Percentiles rank a stretch among this genome's conserved stretches.
These are phyloP conservation scores for Monomorium pharaonis DNA, from an alignment of 1,140 invertebrate genomes.

Conservation along the genomic window DNA sequence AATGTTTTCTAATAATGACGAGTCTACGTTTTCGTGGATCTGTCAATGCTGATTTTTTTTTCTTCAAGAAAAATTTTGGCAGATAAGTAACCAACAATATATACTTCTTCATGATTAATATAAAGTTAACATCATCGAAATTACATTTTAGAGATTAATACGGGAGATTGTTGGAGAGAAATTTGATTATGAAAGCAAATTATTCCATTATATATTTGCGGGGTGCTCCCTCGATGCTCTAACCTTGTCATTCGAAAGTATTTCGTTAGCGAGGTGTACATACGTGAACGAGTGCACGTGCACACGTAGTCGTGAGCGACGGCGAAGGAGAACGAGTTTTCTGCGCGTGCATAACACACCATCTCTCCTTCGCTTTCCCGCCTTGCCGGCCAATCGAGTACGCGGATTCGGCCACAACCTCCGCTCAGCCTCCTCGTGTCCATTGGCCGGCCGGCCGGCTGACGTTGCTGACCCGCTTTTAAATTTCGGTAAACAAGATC, in stretches of 20 bases:
- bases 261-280: slow-evolving; percentile 11
- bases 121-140: not conserved
- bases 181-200: not conserved
- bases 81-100: not conserved
- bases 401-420: not conserved
- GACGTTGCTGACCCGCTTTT: slow-evolving; percentile 44
- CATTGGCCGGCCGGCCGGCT: not conserved
- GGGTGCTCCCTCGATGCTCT: not conserved
- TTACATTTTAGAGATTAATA: not conserved
- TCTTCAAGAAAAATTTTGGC: not conserved
- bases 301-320: not conserved
- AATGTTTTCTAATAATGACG: not conserved
- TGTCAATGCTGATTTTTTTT: not conserved
- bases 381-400: not conserved
- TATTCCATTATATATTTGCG: not conserved
- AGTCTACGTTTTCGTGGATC: not conserved
- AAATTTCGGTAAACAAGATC: slow-evolving; percentile 43
- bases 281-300: slow-evolving; percentile 22
- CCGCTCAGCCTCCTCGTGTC: not conserved
- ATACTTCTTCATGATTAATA: not conserved
- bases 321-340: slow-evolving; percentile 49
- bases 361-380: not conserved
- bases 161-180: not conserved
- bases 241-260: slow-evolving; percentile 47
- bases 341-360: not conserved